Base-by-base conservation (phyloP, 2,797 vertebrate genomes). In the Pterois miles region DNA sequence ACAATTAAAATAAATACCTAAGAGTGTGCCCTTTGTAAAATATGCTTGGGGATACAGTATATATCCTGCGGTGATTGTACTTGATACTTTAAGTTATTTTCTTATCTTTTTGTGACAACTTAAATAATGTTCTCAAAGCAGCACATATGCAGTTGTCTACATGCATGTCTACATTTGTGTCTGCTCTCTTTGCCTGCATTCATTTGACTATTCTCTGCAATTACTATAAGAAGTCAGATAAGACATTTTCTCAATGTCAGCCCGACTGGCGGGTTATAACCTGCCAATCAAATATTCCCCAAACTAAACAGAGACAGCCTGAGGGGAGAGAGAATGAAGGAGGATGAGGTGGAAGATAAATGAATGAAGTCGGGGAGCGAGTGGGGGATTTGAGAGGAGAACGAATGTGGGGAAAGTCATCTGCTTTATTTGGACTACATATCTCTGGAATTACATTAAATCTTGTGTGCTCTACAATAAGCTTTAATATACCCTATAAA, bases 231-330 rank as follows among this genome's bases (percentile, higher is more conserved):
- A 64, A 81, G 65, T 33, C 70, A 65, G 82, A 76, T 82, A 72
- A 84, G 66, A 72, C 58, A n/a, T 82, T 76, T 86, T 80, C 33
- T 82, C 85, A 85, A 53, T 83, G 83, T 88, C 83, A 72, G 63
- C 46, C 43, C 38, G 23, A 43, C 71, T 75, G 75, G 6, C n/a
- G 23, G 64, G 43, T 80, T 89, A 82, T 40, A 83, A 76, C 78
- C 84, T 79, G 88, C 65, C 89, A 87, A 84, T 90, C 81, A 89
- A 86, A 84, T 66, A 80, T 58, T 71, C 50, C 66, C 83, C 31
- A 72, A 82, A 83, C 80, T 71, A 71, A 84, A 87, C 57, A 70
- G 57, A 80, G 40, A 59, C 31, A 65, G 80, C 74, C 81, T 74
- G 65, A 74, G 60, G 83, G 68, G 84, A 80, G 48, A 69, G 68